Base-by-base conservation (phyloP, 1,140 invertebrate species). In the Globodera rostochiensis region DNA sequence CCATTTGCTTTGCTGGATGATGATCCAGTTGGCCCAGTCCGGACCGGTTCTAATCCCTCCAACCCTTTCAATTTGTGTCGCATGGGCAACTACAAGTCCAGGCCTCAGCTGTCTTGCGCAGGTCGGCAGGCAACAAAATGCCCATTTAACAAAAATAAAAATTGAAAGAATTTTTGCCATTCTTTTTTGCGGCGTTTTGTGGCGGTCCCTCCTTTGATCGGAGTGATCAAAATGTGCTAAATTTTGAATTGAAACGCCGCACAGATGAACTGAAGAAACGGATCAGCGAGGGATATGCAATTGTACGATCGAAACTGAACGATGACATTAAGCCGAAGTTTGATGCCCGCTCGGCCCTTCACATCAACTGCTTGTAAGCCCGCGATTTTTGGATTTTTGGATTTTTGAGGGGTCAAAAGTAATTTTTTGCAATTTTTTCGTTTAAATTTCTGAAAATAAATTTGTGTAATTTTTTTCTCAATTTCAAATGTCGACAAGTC, bases 31-130 rank as follows among this genome's bases (percentile, higher is more conserved):
- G 57, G n/a, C 0, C 11, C 57, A 15, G 57, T 6, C 11, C 57
- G 11, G 57, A 19, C 15, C 19, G 57, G 57, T 60, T 60, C 57
- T 3, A 36, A 3, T 36, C 3, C 60, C 60, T 1, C 60, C 2
- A 47, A 36, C 21, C 25, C 69, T 8, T 71, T 71, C 25, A 71
- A 15, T 71, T 71, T 47, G 13, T 21, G 60, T 21, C 60, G 60
- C 60, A 71, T 86, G 85, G 85, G 85, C 49, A 85, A 87, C 73
- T 86, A 87, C 71, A 86, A 86, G 75, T 86, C 85, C 19, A 74
- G 85, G 49, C 85, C 85, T 25, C 70, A 75, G 25, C 69, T 86
- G 50, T 86, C 86, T 6, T 86, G 85, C 53, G 84, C 85, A 79
- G 84, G 86, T 85, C 36, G 36, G 36, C 36, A 36, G 36, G 36